Conservation (phyloP, 2,113 vertebrate species). For the Tupaia tana region DNA sequence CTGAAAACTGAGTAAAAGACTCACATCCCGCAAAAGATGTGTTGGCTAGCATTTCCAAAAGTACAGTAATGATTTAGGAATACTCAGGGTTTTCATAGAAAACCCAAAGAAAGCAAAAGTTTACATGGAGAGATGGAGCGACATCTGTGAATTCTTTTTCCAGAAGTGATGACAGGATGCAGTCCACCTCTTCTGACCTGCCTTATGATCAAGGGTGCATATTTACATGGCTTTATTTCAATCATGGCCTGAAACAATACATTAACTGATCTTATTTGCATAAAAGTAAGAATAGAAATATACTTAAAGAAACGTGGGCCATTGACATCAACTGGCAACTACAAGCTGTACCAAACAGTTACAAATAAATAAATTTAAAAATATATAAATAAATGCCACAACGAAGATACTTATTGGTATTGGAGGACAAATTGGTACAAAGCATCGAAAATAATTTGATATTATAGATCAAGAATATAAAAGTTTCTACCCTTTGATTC, state of each 20-base stretch:
- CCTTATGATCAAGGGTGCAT: not conserved
- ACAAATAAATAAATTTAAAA: not conserved
- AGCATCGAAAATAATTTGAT: not conserved
- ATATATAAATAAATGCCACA: not conserved
- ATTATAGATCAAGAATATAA: not conserved
- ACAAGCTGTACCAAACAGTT: not conserved
- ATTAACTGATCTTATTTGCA: not conserved
- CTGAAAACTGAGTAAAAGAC: not conserved
- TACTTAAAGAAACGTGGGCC: not conserved
- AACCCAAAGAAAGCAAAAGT: not conserved
- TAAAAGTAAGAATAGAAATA: conserved; percentile 31
- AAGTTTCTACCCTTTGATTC: not conserved
- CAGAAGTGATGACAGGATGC: not conserved
- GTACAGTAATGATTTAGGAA: not conserved
- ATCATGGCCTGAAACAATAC: not conserved
- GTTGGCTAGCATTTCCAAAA: not conserved
- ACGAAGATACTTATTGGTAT: not conserved
- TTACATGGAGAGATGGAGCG: not conserved
- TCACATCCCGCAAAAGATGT: not conserved
- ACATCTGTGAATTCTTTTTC: not conserved
- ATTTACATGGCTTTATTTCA: not conserved
- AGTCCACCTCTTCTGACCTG: not conserved
- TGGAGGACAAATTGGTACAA: not conserved
- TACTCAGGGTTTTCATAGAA: not conserved
- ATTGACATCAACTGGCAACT: not conserved